A percentile compares a stretch with the other conserved stretches of the same genome.
Evolutionary conservation across 2,113 vertebrate genomes (phyloP).

Genomic region (Meleagris gallopavo): DNA sequence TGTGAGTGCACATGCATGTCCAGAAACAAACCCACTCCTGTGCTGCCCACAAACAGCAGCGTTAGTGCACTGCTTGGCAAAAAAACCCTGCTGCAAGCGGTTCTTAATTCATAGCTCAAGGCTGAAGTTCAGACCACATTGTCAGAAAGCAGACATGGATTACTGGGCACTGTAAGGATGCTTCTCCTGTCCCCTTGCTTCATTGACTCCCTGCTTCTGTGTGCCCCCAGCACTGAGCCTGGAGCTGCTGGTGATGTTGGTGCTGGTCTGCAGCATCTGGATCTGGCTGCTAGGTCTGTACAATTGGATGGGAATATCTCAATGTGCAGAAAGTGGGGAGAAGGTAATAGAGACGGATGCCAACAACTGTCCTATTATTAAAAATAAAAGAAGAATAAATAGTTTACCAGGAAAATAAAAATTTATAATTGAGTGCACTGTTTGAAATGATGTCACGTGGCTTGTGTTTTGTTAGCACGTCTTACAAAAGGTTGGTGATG

Average conservation of each 20-base stretch:
- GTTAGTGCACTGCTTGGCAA: background rate
- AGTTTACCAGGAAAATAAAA: background rate
- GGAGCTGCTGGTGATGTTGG: background rate
- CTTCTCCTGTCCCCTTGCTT: background rate
- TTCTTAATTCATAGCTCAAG: background rate
- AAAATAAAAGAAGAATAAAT: background rate
- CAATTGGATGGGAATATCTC: background rate
- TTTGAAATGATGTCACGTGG: background rate
- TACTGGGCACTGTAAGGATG: background rate
- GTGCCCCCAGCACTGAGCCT: background rate
- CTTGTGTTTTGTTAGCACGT: background rate
- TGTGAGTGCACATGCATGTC: background rate
- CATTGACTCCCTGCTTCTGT: background rate
- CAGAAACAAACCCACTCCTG: rapidly evolving
- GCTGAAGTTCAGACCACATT: background rate
- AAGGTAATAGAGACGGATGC: background rate
- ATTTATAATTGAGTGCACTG: background rate
- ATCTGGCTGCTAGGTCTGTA: background rate
- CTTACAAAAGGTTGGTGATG: background rate
- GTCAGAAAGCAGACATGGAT: constrained; percentile 27
- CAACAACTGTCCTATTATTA: background rate
- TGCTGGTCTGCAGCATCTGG: background rate
- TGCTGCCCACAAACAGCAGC: background rate
- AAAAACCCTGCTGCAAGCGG: background rate
- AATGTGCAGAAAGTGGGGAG: no score